Percentiles rank a stretch among this genome's conserved stretches.
Evolutionary conservation across 2,888 invertebrate species (phyloP).

Genomic region (Zaprionus obscuricornis): DNA sequence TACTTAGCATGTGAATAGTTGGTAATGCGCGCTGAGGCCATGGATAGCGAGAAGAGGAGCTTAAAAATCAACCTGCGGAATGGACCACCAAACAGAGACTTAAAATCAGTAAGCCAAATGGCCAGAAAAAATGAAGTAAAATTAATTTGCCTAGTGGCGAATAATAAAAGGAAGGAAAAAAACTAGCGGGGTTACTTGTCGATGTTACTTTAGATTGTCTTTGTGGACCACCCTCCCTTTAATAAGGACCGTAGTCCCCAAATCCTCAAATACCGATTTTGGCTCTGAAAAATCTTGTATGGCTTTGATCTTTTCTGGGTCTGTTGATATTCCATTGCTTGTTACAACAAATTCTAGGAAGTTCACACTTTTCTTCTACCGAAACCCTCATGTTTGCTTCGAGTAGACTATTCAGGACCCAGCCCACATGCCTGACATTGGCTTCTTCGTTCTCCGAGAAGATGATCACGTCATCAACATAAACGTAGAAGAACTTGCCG

Average conservation of each 20-base stretch:
- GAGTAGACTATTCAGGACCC: background rate
- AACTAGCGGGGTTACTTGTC: background rate
- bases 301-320: no score
- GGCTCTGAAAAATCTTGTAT: no score
- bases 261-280: no score
- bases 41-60: constrained; percentile 3
- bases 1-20: constrained; percentile 20
- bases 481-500: constrained; percentile 7
- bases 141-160: background rate
- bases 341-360: background rate
- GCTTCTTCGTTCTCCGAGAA: background rate
- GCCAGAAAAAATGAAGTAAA: background rate
- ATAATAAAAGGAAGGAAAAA: constrained; percentile 8
- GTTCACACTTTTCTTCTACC: background rate
- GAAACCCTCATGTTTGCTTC: background rate
- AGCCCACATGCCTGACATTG: background rate
- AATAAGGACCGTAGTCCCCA: constrained; percentile 13
- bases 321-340: background rate
- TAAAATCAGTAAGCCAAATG: constrained; percentile 3
- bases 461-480: no score
- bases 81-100: constrained; percentile 4
- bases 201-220: constrained; percentile 12
- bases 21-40: constrained; percentile 16
- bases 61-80: background rate
- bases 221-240: constrained; percentile 24